Percentiles rank a stretch among this genome's conserved stretches.
Evolutionary conservation across 2,113 vertebrate species (phyloP).

Genomic region (Rafetus swinhoei): DNA sequence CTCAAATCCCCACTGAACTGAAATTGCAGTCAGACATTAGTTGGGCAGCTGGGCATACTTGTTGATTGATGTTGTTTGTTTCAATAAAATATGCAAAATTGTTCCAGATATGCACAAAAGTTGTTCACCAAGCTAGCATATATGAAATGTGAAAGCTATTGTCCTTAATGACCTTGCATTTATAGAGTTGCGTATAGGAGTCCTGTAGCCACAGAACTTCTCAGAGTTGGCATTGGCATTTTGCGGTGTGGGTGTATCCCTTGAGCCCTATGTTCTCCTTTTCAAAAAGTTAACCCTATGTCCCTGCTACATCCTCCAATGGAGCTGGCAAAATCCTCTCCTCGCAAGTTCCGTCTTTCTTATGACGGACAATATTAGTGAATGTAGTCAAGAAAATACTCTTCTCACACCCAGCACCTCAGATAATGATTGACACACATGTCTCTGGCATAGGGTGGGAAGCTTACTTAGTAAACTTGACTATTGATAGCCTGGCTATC

Average conservation of each 20-base stretch:
- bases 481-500: neutral
- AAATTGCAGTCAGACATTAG: slow-evolving; percentile 44
- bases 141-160: neutral
- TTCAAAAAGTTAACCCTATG: neutral
- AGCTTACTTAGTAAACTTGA: neutral
- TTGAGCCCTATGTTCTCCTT: neutral
- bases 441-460: neutral
- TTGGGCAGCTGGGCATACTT: slow-evolving; percentile 52
- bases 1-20: slow-evolving; percentile 52
- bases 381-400: neutral
- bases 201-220: neutral
- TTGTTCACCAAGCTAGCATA: slow-evolving; percentile 9
- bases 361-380: neutral
- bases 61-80: slow-evolving; percentile 60
- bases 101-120: slow-evolving; percentile 66
- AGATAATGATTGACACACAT: neutral
- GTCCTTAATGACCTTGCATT: neutral
- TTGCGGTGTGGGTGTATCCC: neutral
- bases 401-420: fast-evolving
- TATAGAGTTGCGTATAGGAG: neutral
- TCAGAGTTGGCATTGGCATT: neutral
- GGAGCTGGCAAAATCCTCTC: neutral
- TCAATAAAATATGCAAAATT: slow-evolving; percentile 42
- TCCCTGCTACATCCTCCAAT: neutral
- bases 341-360: neutral